These are phyloP conservation scores for Strix occidentalis DNA, from an alignment of 2,797 vertebrate species.

Conservation along the genomic window DNA sequence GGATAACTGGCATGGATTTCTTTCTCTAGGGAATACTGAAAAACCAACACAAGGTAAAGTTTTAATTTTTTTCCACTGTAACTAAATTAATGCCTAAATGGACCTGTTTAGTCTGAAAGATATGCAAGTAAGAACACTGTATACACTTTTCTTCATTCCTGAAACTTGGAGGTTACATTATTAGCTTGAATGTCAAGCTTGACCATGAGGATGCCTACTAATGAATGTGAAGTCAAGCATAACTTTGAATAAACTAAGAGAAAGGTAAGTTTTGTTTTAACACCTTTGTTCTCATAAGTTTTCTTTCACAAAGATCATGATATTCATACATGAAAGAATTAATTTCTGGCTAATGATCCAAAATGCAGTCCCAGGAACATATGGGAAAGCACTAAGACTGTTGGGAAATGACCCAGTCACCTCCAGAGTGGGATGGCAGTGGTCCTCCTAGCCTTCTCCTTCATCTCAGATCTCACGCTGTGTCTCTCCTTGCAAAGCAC, in stretches of 20 bases:
- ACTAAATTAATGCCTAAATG: not conserved
- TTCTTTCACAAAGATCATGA: not conserved
- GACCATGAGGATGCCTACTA: not conserved
- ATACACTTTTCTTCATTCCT: not conserved
- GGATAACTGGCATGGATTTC: not conserved
- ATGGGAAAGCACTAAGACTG: not conserved
- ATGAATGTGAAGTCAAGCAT: not conserved
- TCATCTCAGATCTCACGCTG: not conserved
- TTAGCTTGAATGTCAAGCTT: not conserved
- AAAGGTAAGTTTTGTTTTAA: not conserved
- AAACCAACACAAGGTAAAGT: not conserved
- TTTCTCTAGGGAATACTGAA: not conserved
- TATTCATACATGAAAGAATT: not conserved
- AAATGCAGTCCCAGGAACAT: not conserved
- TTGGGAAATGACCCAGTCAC: rapidly evolving
- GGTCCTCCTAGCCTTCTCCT: not conserved
- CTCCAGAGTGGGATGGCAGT: not conserved
- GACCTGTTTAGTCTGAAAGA: not conserved
- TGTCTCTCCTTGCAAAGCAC: not conserved
- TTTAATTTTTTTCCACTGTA: not conserved
- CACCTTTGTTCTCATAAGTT: not conserved
- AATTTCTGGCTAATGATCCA: not conserved
- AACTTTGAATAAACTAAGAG: not conserved
- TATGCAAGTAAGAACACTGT: not conserved
- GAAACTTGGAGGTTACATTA: not conserved